phyloP scores from a whole-genome alignment of 2,888 invertebrate species.

The Macrosoma leucophasiata region DNA sequence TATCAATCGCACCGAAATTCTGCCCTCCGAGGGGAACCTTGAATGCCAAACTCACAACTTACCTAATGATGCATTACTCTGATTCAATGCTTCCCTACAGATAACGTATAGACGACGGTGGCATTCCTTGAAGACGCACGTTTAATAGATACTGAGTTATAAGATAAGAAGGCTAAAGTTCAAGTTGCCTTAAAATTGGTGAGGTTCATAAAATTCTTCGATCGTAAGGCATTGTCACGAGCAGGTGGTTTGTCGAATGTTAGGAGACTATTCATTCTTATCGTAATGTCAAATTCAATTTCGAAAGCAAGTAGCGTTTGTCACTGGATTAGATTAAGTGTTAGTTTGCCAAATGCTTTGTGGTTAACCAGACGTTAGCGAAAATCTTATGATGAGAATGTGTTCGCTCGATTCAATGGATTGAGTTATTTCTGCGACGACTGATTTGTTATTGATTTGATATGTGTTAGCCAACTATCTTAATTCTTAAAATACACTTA shows the following conservation, averaged over 20 bases:
- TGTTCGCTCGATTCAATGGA: too few relatives aligned
- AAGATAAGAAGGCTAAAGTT: conserved; percentile 10
- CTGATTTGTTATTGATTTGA: too few relatives aligned
- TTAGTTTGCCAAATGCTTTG: too few relatives aligned
- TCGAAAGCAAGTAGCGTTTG: conserved; percentile 7
- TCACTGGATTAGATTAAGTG: too few relatives aligned
- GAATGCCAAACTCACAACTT: conserved; percentile 43
- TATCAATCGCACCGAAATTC: conserved; percentile 41
- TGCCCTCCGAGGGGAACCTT: conserved; percentile 30
- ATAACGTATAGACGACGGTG: conserved; percentile 18
- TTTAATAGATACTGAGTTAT: background rate
- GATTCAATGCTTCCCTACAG: conserved; percentile 32
- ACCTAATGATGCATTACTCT: conserved; percentile 47
- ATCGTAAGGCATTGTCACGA: conserved; percentile 21
- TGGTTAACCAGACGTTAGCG: too few relatives aligned
- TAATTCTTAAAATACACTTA: too few relatives aligned
- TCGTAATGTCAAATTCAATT: conserved; percentile 32
- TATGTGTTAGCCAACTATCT: too few relatives aligned
- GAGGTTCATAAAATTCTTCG: background rate
- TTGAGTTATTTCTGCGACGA: too few relatives aligned
- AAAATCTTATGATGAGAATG: too few relatives aligned
- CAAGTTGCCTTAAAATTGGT: conserved; percentile 1
- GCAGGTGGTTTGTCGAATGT: conserved; percentile 29
- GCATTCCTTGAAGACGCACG: conserved; percentile 6
- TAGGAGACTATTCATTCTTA: conserved; percentile 29